Evolutionary conservation across 2,797 vertebrate genomes (phyloP).

Genomic region (Percopsis omiscomaycus): DNA sequence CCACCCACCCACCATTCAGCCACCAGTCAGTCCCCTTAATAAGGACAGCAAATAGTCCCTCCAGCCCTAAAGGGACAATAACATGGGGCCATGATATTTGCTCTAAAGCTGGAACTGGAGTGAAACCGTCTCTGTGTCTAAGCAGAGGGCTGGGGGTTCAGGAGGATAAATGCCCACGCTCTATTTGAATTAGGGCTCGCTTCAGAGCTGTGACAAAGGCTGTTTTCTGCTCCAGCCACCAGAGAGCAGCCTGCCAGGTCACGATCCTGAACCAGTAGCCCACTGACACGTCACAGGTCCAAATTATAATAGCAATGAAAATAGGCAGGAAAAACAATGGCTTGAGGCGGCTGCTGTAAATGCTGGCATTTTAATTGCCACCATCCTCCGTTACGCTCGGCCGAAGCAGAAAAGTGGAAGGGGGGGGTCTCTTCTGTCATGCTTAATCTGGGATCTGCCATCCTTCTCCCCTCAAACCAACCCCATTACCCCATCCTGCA

Average conservation of each 20-base stretch:
- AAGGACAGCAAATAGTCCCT: conserved; percentile 63
- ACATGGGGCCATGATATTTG: conserved; percentile 55
- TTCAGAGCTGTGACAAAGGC: conserved; percentile 46
- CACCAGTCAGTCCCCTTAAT: conserved; percentile 66
- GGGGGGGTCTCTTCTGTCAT: conserved; percentile 40
- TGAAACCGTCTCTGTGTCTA: conserved; percentile 51
- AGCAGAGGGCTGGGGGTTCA: conserved; percentile 50
- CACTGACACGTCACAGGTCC: conserved; percentile 47
- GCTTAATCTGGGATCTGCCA: conserved; percentile 45
- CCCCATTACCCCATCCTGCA: conserved; percentile 41
- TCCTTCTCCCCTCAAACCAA: conserved; percentile 26
- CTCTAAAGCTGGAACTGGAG: conserved; percentile 38
- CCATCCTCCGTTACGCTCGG: conserved; percentile 55
- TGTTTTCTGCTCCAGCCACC: conserved; percentile 44
- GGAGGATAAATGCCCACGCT: conserved; percentile 51
- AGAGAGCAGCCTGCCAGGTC: conserved; percentile 44
- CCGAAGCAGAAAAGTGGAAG: conserved; percentile 24
- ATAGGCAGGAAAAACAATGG: conserved; percentile 62
- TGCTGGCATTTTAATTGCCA: conserved; percentile 58
- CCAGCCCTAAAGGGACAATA: conserved; percentile 56
- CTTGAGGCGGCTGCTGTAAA: conserved; percentile 49
- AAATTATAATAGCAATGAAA: conserved; percentile 54
- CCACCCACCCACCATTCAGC: conserved; percentile 40
- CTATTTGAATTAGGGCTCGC: conserved; percentile 59
- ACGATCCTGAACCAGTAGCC: conserved; percentile 38